Conservation (phyloP, 1,140 invertebrate genomes). For the Epicauta chinensis region DNA sequence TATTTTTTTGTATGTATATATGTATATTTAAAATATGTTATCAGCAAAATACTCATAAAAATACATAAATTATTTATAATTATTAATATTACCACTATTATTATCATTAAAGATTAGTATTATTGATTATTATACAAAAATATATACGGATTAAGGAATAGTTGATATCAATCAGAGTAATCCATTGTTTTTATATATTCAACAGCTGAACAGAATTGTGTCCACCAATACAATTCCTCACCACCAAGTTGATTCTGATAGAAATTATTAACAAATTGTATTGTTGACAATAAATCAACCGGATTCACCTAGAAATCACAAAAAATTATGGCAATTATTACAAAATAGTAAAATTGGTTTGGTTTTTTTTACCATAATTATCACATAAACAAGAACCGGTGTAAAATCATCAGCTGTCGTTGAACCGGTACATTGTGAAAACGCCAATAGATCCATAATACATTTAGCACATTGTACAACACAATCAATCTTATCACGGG, state of each 20-base stretch:
- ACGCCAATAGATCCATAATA: conserved; percentile 87
- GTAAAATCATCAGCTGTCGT: conserved; percentile 96
- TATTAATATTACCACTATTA: no score
- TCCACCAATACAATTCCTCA: conserved; percentile 98
- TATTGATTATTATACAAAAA: conserved; percentile 6
- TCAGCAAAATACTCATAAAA: conserved; percentile 8
- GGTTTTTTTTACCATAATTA: conserved; percentile 86
- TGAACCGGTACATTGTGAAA: conserved; percentile 71
- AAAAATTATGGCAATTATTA: not conserved
- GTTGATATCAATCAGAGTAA: conserved; percentile 49
- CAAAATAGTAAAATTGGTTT: not conserved
- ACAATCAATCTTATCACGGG: conserved; percentile 85
- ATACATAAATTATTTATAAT: conserved; percentile 14
- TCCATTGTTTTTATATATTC: conserved; percentile 99
- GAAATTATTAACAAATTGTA: conserved; percentile 94
- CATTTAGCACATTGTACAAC: conserved; percentile 82
- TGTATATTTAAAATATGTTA: conserved; percentile 12
- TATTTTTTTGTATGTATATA: not conserved
- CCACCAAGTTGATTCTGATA: conserved; percentile 76
- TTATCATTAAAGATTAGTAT: no score
- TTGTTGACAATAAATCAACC: conserved; percentile 86
- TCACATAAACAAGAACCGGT: conserved; percentile 93
- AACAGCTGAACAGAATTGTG: conserved; percentile 92
- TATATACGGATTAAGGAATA: conserved; percentile 19
- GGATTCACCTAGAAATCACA: conserved; percentile 76